Evolutionary conservation across 2,888 invertebrate species (phyloP), one percentile per base, ranked within the genome.

Genomic region (Cheilosia urbana): DNA sequence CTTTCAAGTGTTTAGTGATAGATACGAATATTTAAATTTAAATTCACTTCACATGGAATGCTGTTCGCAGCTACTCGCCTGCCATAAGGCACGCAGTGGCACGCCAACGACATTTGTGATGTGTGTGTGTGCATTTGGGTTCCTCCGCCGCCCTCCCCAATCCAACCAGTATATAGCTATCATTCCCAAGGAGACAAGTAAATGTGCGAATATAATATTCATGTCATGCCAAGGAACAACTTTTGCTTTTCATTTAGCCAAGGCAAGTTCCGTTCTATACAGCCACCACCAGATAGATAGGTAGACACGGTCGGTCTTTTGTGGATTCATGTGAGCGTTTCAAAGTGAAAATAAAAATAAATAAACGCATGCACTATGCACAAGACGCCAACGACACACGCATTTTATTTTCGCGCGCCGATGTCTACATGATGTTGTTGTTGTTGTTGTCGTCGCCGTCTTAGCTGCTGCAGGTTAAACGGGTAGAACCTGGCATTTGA

Each of bases 141-240:
- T 72, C 72, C 71, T 72, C 34, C 72, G 49, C 30, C 66, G 15
- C 21, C 15, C n/a, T n/a, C 40, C 30, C 66, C 62, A 27, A 27
- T 6, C 27, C 0, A 5, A 5, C 27, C 5, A 6, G 2, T 60
- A 24, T 13, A 2, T 24, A 24, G 58, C 15, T 51, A 24, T 47
- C 30, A 30, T 47, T 55, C 24, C 45, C 42, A 66, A 68, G 62
- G 85, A 84, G 69, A 77, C 47, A 85, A 68, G 77, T 76, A 80
- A 76, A 81, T 81, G 81, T 75, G 65, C 76, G 58, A 76, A 85
- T 85, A 85, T 81, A 72, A 76, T 81, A 85, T 85, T 85, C 85
- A 81, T 85, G 85, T 85, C 85, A 85, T 81, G 81, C 77, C 81
- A 85, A 77, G 85, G 85, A 85, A 85, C 85, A 85, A 85, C 85